Conservation (phyloP, 2,797 vertebrate genomes). For the Botia kubotai region DNA sequence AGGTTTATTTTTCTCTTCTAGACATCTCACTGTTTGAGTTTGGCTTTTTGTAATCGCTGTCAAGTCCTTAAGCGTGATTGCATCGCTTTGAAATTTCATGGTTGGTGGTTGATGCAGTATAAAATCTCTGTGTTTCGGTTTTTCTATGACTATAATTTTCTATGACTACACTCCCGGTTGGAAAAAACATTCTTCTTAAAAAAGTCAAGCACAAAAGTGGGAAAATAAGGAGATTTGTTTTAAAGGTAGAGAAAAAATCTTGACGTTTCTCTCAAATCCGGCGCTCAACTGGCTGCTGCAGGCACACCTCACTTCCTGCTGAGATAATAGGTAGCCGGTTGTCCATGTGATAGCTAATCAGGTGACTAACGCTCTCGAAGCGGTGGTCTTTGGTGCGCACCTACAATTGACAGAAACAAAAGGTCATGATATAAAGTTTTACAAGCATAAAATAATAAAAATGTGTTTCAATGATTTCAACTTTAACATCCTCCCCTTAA, state of each 20-base stretch:
- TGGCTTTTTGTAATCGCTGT: conserved; percentile 33
- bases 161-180: conserved; percentile 34
- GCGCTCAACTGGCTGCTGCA: conserved; percentile 95
- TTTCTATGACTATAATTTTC: background rate
- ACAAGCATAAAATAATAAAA: background rate
- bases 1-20: conserved; percentile 30
- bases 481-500: background rate
- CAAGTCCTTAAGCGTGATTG: conserved; percentile 42
- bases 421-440: background rate
- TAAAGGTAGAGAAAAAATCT: conserved; percentile 13
- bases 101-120: conserved; percentile 7
- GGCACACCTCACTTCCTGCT: conserved; percentile 93
- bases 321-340: conserved; percentile 97
- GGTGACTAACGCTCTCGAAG: conserved; percentile 96
- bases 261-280: conserved; percentile 77
- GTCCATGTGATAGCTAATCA: conserved; percentile 99
- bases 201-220: conserved; percentile 37
- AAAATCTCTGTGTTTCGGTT: conserved; percentile 28
- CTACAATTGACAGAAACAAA: conserved; percentile 67
- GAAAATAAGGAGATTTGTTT: conserved; percentile 6
- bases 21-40: conserved; percentile 5
- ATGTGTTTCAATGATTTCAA: background rate
- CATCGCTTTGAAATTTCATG: conserved; percentile 46
- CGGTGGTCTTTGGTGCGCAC: conserved; percentile 97
- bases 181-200: conserved; percentile 5